A percentile compares a stretch with the other conserved stretches of the same genome.
Evolutionary conservation across 2,888 invertebrate species (phyloP).

Genomic region (Dasypogon diadema): DNA sequence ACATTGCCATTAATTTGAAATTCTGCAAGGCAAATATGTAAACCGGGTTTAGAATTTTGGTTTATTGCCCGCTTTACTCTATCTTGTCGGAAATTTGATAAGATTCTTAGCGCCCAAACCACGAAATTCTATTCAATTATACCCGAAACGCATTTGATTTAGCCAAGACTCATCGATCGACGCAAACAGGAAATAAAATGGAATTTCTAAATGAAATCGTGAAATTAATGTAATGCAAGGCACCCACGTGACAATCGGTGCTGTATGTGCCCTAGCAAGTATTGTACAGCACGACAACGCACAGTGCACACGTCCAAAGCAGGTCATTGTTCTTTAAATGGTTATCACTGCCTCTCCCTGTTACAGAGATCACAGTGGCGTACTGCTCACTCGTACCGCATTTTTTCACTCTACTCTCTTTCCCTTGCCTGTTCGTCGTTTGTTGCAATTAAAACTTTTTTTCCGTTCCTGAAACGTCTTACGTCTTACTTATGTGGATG

Average conservation of each 20-base stretch:
- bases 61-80: too few relatives aligned
- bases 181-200: conserved; percentile 21
- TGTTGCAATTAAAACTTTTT: conserved; percentile 32
- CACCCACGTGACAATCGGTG: conserved; percentile 35
- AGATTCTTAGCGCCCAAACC: too few relatives aligned
- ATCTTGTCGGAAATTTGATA: too few relatives aligned
- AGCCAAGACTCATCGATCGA: too few relatives aligned
- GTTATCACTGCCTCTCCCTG: conserved; percentile 9
- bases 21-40: too few relatives aligned
- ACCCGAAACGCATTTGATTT: too few relatives aligned
- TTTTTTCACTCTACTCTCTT: background rate
- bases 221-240: conserved; percentile 19
- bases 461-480: too few relatives aligned
- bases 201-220: conserved; percentile 33
- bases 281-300: conserved; percentile 8
- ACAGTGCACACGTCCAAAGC: conserved; percentile 9
- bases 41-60: too few relatives aligned
- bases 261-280: background rate
- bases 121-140: too few relatives aligned
- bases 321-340: conserved; percentile 43
- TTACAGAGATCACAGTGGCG: background rate
- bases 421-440: background rate
- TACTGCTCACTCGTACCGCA: too few relatives aligned
- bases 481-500: too few relatives aligned
- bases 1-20: too few relatives aligned